Evolutionary conservation across 1,140 invertebrate genomes (phyloP), one percentile per base, ranked within the genome.

Genomic region (Drosophila athabasca): DNA sequence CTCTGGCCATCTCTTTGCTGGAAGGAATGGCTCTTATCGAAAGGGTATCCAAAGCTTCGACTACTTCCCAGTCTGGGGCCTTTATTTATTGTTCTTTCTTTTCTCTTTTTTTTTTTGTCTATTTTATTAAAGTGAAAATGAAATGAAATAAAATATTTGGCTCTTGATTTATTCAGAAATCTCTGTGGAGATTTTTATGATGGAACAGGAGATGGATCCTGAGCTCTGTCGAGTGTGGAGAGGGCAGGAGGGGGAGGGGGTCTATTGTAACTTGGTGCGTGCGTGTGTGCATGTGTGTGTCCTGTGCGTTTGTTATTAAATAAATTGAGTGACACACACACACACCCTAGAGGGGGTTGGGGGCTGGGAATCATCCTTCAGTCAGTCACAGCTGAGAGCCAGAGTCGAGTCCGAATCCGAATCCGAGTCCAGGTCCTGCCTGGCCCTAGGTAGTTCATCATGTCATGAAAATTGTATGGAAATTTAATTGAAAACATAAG

Each of bases 401-500:
- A 45, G 64, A 69, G 52, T 65, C 53, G 11, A 39, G 35, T 39
- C 35, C 35, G 35, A 39, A 39, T 39, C 11, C 11, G 35, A 13
- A 39, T 39, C 1, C 11, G 35, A 39, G 35, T 39, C 8, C 35
- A 39, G 35, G 35, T 5, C 35, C 35, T 39, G 35, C 35, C 29
- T 62, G 82, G 53, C 65, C 62, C 70, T 79, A 76, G 83, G 79
- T 88, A 90, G 81, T 90, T 85, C 87, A 90, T 90, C 85, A 90
- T 85, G 87, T 90, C 85, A 90, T 90, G 85, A 90, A 90, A 90
- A 90, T 90, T 90, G 81, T 90, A 90, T 90, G 85, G 87, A 90
- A 90, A 90, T 90, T 90, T 90, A 90, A 90, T 90, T 90, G 85
- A 90, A 90, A 90, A 90, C 75, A 90, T 90, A 90, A 90, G 87